Percentiles rank a stretch among this genome's conserved stretches.
These are phyloP conservation scores for Brachyalestes nurse DNA, from an alignment of 2,797 vertebrate genomes.

Conservation along the genomic window DNA sequence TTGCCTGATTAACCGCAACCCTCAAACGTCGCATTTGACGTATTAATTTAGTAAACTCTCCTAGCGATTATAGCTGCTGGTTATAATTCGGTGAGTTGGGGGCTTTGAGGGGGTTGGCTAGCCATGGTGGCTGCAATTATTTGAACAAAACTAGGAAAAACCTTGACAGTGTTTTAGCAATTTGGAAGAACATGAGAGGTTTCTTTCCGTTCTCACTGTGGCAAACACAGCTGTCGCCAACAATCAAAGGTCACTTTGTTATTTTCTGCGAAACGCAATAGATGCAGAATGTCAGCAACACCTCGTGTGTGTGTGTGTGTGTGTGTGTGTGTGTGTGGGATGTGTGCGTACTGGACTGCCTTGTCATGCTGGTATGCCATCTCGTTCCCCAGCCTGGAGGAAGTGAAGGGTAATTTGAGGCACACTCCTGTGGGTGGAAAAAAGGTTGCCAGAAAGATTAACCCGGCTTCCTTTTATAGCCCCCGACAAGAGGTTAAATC, in stretches of 20 bases:
- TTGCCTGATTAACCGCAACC: conserved; percentile 77
- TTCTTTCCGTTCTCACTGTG: conserved; percentile 45
- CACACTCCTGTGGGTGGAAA: conserved; percentile 72
- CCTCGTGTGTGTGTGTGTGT: conserved; percentile 12
- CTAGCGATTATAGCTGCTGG: conserved; percentile 54
- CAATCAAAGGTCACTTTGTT: conserved; percentile 73
- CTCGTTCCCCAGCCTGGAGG: conserved; percentile 53
- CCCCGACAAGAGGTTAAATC: conserved; percentile 83
- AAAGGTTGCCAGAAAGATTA: conserved; percentile 81
- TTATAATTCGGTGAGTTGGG: conserved; percentile 59
- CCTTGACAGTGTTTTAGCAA: conserved; percentile 36
- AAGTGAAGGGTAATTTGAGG: conserved; percentile 71
- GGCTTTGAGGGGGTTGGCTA: neutral
- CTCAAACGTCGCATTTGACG: conserved; percentile 71
- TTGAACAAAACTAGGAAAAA: conserved; percentile 43
- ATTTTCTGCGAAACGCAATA: conserved; percentile 65
- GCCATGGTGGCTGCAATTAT: conserved; percentile 20
- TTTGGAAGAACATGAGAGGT: conserved; percentile 35
- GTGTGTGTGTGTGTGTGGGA: neutral
- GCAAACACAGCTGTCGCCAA: conserved; percentile 65
- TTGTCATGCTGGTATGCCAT: conserved; percentile 56
- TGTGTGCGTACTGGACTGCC: conserved; percentile 22
- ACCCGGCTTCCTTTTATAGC: conserved; percentile 85
- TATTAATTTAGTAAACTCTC: conserved; percentile 71
- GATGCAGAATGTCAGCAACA: conserved; percentile 57